phyloP scores from a whole-genome alignment of 92 coral and sea anemone genomes.

The Heteractis magnifica region DNA sequence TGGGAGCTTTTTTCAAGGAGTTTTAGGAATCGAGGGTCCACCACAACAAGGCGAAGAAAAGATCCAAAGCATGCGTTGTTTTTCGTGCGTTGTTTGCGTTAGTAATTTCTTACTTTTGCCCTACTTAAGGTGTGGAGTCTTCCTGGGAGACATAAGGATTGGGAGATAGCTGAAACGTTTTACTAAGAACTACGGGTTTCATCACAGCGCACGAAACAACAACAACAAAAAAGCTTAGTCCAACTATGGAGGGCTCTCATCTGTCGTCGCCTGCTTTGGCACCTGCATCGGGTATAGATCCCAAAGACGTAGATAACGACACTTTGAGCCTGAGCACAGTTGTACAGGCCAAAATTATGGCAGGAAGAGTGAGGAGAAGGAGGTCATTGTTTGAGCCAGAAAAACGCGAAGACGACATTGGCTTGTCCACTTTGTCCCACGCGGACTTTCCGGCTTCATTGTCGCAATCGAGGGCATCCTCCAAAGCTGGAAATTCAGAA shows the following conservation, averaged over 20 bases:
- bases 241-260: neutral
- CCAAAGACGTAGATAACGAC: neutral
- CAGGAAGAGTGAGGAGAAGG: constrained; percentile 46
- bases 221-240: too few species aligned
- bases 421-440: constrained; percentile 53
- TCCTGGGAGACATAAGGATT: too few species aligned
- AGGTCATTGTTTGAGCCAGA: constrained; percentile 68
- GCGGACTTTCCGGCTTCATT: constrained; percentile 64
- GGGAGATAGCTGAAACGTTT: too few species aligned
- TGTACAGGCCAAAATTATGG: constrained; percentile 28
- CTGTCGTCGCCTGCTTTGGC: constrained; percentile 6
- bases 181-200: too few species aligned
- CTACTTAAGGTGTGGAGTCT: too few species aligned
- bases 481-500: neutral
- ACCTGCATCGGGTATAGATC: neutral
- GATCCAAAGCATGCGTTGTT: too few species aligned
- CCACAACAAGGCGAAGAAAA: too few species aligned
- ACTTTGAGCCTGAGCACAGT: constrained; percentile 14
- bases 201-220: too few species aligned
- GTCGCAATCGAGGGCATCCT: constrained; percentile 4
- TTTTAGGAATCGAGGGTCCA: too few species aligned
- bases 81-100: too few species aligned
- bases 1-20: too few species aligned
- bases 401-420: constrained; percentile 34
- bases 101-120: too few species aligned